phyloP scores from a whole-genome alignment of 2,113 vertebrate genomes.

The Cnemophilus loriae region DNA sequence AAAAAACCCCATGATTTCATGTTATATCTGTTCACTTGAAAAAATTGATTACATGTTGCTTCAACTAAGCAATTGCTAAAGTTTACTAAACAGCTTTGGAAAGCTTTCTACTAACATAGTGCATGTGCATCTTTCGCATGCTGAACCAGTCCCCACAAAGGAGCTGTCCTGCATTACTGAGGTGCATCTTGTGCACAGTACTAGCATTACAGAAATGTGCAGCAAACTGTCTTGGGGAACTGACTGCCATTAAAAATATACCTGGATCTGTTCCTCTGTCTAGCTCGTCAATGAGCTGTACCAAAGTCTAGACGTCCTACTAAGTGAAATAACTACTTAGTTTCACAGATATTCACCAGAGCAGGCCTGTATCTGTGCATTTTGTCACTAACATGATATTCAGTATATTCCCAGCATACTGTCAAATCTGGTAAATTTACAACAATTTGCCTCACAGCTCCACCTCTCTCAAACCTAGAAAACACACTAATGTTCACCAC shows the following conservation, averaged over 20 bases:
- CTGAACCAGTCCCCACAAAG: not conserved
- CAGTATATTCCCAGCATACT: not conserved
- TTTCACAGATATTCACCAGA: not conserved
- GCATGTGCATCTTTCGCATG: not conserved
- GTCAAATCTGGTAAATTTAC: not conserved
- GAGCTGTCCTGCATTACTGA: not conserved
- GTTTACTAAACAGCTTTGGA: not conserved
- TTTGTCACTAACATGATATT: not conserved
- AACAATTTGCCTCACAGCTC: not conserved
- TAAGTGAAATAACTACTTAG: not conserved
- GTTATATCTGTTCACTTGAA: not conserved
- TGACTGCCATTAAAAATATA: not conserved
- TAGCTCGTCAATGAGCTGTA: not conserved
- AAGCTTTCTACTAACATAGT: not conserved
- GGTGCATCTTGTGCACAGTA: not conserved
- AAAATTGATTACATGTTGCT: not conserved
- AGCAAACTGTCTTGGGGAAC: not conserved
- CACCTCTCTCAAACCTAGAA: not conserved
- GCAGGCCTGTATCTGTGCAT: not conserved
- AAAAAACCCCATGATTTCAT: not conserved
- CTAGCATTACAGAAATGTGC: not conserved
- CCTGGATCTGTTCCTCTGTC: not conserved
- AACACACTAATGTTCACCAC: not conserved
- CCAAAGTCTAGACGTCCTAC: not conserved
- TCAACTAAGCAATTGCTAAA: not conserved